Conservation (phyloP, 2,113 vertebrate genomes). For the Porphyrio hochstetteri region DNA sequence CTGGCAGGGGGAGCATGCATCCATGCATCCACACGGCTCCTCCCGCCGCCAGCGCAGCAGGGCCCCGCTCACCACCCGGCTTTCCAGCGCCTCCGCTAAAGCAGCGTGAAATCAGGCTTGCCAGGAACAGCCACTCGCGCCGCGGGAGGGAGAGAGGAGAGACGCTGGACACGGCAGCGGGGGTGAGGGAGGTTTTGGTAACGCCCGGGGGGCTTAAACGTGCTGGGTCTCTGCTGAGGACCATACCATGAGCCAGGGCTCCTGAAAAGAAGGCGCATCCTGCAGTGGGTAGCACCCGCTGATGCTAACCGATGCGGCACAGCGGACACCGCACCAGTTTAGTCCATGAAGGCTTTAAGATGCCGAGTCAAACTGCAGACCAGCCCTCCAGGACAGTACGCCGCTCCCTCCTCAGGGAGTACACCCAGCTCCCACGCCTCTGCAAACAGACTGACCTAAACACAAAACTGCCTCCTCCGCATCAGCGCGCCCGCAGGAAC, state of each 20-base stretch:
- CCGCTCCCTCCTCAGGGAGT: background rate
- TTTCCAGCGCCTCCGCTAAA: background rate
- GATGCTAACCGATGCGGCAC: background rate
- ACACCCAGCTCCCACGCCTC: background rate
- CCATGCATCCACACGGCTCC: background rate
- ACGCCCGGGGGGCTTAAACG: background rate
- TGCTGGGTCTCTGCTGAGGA: background rate
- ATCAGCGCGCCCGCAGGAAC: fast-evolving
- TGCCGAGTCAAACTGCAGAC: background rate
- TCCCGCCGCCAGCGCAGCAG: background rate
- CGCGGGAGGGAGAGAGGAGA: background rate
- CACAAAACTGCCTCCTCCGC: background rate
- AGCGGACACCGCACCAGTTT: fast-evolving
- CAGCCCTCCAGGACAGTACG: background rate
- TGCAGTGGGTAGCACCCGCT: fast-evolving
- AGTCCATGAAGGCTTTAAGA: background rate
- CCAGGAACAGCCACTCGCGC: background rate
- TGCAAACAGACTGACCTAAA: background rate
- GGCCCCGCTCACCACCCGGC: background rate
- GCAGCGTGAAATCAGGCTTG: background rate
- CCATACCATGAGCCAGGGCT: background rate
- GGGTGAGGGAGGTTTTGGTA: background rate
- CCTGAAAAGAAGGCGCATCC: background rate
- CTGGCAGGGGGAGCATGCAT: background rate
- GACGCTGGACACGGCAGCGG: fast-evolving